Evolutionary conservation across 1,140 invertebrate species (phyloP), one percentile per base, ranked within the genome.

Genomic region (Zaprionus africanus): DNA sequence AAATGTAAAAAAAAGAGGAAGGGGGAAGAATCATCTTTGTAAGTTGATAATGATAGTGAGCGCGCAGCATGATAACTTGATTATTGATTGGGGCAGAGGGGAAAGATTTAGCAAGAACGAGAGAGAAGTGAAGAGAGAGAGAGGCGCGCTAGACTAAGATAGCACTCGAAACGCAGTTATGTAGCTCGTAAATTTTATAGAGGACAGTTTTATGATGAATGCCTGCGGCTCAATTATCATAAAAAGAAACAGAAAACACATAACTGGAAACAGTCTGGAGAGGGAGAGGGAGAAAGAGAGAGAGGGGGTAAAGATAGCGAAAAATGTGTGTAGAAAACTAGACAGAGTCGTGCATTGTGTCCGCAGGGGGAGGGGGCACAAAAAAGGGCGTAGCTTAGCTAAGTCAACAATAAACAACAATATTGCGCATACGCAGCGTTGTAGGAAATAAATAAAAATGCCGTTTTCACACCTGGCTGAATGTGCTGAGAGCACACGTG

Each of bases 391-490:
- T 51, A 51, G 46, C 46, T 51, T 24, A 24, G 46, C 46, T 19
- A 51, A 51, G 19, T 24, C 46, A 5, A 51, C 56, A 59, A 65
- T 71, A 65, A 70, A 64, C 54, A 72, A 54, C 43, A 58, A 56
- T 54, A 69, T 80, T 74, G 76, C 68, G 82, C 75, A 83, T 81
- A 83, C 82, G 82, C 81, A 75, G 15, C 28, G 68, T 77, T 58
- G 56, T 46, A 68, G 24, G 24, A 63, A 63, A 46, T 63, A 71
- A 70, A 71, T 72, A 63, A 69, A 70, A 73, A 77, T 62, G 64
- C 71, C 53, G 65, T 88, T 88, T 90, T 88, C 85, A 88, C 85
- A 88, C 85, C 84, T 90, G 85, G 79, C 70, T 70, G 67, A 46
- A 38, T 59, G 22, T 53, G 38, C 38, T 60, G 36, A 59, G 59